phyloP scores from a whole-genome alignment of 2,797 vertebrate species.

The Thunnus albacares region DNA sequence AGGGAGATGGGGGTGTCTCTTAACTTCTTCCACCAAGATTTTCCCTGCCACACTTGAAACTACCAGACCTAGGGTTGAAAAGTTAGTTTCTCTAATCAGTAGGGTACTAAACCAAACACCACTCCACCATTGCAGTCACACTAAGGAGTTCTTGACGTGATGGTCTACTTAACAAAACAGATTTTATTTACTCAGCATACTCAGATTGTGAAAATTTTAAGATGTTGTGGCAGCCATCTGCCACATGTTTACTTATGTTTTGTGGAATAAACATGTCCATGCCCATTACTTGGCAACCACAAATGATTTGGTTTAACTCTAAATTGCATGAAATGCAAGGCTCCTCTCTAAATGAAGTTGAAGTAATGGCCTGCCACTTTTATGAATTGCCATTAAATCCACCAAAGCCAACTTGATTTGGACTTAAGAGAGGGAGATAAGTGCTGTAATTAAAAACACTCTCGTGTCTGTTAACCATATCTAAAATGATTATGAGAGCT shows the following conservation, averaged over 20 bases:
- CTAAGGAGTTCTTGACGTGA: constrained; percentile 21
- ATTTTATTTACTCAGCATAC: constrained; percentile 39
- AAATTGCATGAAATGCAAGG: constrained; percentile 54
- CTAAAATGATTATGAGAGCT: constrained; percentile 44
- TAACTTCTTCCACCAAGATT: constrained; percentile 18
- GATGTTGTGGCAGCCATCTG: constrained; percentile 30
- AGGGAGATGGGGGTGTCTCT: constrained; percentile 25
- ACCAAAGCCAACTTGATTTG: constrained; percentile 50
- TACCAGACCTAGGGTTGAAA: constrained; percentile 22
- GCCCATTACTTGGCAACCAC: constrained; percentile 29
- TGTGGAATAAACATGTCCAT: constrained; percentile 45
- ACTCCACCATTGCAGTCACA: constrained; percentile 7
- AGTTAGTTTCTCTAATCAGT: constrained; percentile 33
- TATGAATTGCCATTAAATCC: constrained; percentile 58
- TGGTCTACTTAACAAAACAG: constrained; percentile 35
- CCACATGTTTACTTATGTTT: constrained; percentile 38
- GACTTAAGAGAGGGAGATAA: constrained; percentile 37
- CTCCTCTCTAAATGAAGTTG: constrained; percentile 26
- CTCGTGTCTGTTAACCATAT: constrained; percentile 50
- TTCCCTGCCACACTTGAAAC: constrained; percentile 26
- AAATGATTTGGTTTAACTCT: constrained; percentile 37
- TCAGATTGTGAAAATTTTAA: constrained; percentile 26
- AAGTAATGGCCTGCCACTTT: constrained; percentile 46
- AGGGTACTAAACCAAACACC: constrained; percentile 38
- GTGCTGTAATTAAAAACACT: constrained; percentile 66